Base-by-base conservation (phyloP, 1,140 invertebrate genomes). In the Mycetomoellerius zeteki region DNA sequence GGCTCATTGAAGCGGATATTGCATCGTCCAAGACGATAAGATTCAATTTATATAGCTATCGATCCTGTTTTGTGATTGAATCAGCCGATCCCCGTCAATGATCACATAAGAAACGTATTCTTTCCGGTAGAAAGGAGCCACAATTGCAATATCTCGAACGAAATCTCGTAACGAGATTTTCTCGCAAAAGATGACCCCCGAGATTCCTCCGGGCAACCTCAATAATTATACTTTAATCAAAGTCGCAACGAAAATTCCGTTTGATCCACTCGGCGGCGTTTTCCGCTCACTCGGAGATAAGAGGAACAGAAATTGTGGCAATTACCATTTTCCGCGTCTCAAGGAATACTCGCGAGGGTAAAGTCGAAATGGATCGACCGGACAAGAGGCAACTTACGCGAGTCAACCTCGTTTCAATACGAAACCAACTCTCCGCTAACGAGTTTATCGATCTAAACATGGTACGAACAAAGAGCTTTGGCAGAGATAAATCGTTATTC, bases 211-310 rank as follows among this genome's bases (percentile, higher is more conserved):
- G 3, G 84, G 50, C 87, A 56, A 82, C 69, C 60, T 76, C 71
- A 65, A 88, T 88, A 88, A 87, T 88, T 87, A 87, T 56, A 82
- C 87, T 82, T 88, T 88, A 87, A 88, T 87, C 87, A 88, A 84
- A 88, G 80, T 84, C 69, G 77, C 85, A 67, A 84, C 87, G 77
- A 87, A 82, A 82, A 82, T 82, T 82, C 67, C 80, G 67, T 82
- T 82, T 82, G 67, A 82, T 82, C 80, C 54, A 24, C 21, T 37
- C 52, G 67, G 8, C 33, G 21, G 58, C 37, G 37, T 52, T 62
- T 75, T 16, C 54, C 69, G 67, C 27, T 47, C 54, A 27, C 56
- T 62, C 69, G 54, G n/a, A 27, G 24, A 82, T 73, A 82, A 84
- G 69, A 75, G 69, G 24, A 33, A 27, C 37, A 75, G 80, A 84